A percentile compares a stretch with the other conserved stretches of the same genome.
Evolutionary conservation across 2,797 vertebrate species (phyloP).

Genomic region (Phyllotis vaccarum): DNA sequence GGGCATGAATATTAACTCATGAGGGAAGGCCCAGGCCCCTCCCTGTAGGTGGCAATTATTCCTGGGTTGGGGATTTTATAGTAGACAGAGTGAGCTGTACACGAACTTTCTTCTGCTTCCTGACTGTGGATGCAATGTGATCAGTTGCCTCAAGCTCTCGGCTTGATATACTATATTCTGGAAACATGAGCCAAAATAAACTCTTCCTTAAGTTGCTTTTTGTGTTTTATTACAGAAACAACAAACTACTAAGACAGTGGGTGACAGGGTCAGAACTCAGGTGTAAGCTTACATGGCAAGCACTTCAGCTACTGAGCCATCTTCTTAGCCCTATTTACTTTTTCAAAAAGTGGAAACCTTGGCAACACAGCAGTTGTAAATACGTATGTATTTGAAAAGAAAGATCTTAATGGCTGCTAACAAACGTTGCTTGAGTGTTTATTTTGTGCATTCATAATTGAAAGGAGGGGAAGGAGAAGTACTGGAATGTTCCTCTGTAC

Average conservation of each 20-base stretch:
- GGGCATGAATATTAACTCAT: background rate
- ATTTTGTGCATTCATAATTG: background rate
- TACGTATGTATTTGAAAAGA: background rate
- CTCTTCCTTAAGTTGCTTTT: background rate
- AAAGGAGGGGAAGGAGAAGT: background rate
- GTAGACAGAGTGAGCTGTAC: background rate
- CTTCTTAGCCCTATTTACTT: background rate
- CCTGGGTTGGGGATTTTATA: background rate
- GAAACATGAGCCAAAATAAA: background rate
- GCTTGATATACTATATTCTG: background rate
- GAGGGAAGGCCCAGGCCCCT: background rate
- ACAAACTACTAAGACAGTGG: background rate
- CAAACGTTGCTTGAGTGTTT: background rate
- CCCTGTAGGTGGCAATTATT: background rate
- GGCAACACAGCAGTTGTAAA: constrained; percentile 31
- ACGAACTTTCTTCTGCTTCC: background rate
- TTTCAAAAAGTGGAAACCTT: background rate
- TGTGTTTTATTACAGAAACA: background rate
- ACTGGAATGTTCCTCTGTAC: background rate
- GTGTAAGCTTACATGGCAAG: background rate
- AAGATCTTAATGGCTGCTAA: background rate
- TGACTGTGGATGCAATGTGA: background rate
- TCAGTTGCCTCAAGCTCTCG: background rate
- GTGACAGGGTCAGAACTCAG: background rate
- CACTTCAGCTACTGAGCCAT: background rate